These are phyloP conservation scores for Acrocyrtus sp. DNA, from an alignment of 2,888 invertebrate genomes.

Conservation along the genomic window DNA sequence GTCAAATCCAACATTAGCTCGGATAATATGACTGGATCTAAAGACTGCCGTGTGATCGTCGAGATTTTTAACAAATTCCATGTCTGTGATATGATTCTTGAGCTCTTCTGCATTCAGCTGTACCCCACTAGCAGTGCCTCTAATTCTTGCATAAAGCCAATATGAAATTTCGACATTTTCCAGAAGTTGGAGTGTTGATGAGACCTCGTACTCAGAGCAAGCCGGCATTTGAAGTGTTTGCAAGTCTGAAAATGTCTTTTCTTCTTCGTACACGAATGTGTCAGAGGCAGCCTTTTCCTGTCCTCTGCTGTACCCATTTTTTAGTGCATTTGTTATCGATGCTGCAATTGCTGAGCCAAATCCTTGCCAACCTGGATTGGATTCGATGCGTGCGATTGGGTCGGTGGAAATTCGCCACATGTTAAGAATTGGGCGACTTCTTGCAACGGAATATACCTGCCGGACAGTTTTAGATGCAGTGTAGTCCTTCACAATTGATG, in stretches of 20 bases:
- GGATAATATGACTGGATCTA: neutral
- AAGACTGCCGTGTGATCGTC: constrained; percentile 7
- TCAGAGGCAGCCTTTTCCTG: neutral
- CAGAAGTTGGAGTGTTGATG: neutral
- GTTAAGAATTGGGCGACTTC: neutral
- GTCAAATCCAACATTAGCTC: neutral
- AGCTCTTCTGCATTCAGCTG: neutral
- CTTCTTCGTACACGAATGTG: neutral
- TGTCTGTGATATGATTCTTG: neutral
- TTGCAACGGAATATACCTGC: neutral
- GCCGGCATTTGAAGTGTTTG: neutral
- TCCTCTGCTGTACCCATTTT: neutral
- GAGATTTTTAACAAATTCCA: neutral
- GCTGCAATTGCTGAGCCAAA: too few relatives aligned
- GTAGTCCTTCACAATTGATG: constrained; percentile 6
- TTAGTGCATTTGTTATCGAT: too few relatives aligned
- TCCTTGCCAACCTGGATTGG: too few relatives aligned
- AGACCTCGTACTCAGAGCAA: constrained; percentile 4
- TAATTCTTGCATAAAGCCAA: neutral
- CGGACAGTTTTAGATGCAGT: neutral
- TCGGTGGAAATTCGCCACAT: neutral
- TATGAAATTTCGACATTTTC: neutral
- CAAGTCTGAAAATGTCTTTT: neutral
- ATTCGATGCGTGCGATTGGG: too few relatives aligned
- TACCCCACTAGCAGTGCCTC: neutral